phyloP scores from a whole-genome alignment of 2,888 invertebrate genomes.

The Ethmia dodecea region DNA sequence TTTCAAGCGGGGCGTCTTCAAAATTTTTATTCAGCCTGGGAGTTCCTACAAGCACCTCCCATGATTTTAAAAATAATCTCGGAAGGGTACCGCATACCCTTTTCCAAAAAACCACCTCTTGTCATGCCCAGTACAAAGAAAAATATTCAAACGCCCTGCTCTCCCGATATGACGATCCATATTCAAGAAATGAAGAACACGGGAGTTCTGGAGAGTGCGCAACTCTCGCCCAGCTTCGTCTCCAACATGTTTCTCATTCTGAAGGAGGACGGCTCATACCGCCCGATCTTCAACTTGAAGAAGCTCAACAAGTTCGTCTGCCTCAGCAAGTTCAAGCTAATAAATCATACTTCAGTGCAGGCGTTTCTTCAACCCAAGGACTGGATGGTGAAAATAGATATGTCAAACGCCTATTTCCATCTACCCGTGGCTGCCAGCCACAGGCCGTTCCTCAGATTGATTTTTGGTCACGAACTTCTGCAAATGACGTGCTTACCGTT shows the following conservation, averaged over 20 bases:
- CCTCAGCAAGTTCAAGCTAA: slow-evolving; percentile 4
- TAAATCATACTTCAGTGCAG: slow-evolving; percentile 12
- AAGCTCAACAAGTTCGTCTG: slow-evolving; percentile 16
- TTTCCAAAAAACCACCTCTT: slow-evolving; percentile 1
- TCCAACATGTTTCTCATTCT: slow-evolving; percentile 13
- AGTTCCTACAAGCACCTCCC: not conserved
- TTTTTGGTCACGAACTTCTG: slow-evolving; percentile 3
- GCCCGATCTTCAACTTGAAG: slow-evolving; percentile 23
- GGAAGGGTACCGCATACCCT: slow-evolving; percentile 1
- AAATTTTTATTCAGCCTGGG: not conserved
- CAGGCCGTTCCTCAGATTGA: slow-evolving; percentile 14
- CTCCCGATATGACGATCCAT: not conserved
- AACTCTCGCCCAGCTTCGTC: slow-evolving; percentile 9
- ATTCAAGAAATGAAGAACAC: not conserved
- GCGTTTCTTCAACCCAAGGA: slow-evolving; percentile 14
- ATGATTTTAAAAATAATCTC: slow-evolving; percentile 2
- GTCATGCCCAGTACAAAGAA: not conserved
- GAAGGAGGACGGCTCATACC: slow-evolving; percentile 10
- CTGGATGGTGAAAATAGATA: slow-evolving; percentile 19
- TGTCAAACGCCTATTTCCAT: slow-evolving; percentile 21
- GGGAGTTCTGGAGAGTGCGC: not conserved
- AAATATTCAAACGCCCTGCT: not conserved
- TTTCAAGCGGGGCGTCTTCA: slow-evolving; percentile 1
- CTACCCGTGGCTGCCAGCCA: slow-evolving; percentile 11
- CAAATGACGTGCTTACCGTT: slow-evolving; percentile 20